A percentile compares a stretch with the other conserved stretches of the same genome.
These are phyloP conservation scores for Cyclopterus lumpus DNA, from an alignment of 2,797 vertebrate genomes.

Conservation along the genomic window DNA sequence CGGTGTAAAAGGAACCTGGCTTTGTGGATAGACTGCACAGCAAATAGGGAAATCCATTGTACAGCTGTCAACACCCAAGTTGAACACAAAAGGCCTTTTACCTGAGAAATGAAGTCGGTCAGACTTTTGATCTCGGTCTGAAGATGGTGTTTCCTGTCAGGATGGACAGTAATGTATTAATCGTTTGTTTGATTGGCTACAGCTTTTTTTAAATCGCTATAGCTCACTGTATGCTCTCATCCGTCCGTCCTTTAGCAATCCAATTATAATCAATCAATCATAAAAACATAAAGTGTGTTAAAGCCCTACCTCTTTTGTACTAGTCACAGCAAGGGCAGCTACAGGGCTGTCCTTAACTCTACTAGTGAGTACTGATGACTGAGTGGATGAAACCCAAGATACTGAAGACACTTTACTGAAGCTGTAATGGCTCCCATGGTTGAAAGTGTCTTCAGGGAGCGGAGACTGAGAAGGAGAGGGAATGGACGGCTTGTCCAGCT, in stretches of 20 bases:
- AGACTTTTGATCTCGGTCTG: constrained; percentile 28
- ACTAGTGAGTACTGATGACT: constrained; percentile 52
- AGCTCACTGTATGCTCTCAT: neutral
- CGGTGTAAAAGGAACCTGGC: neutral
- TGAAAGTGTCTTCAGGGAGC: constrained; percentile 29
- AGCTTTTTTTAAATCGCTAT: neutral
- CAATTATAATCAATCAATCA: neutral
- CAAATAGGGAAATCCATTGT: neutral
- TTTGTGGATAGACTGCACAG: neutral
- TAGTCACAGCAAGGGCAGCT: constrained; percentile 27
- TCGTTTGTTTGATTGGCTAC: neutral
- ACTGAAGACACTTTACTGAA: constrained; percentile 66
- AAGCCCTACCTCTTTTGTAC: constrained; percentile 73
- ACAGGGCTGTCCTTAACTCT: constrained; percentile 18
- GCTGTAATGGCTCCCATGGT: constrained; percentile 19
- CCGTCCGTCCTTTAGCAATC: neutral
- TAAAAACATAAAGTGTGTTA: constrained; percentile 2
- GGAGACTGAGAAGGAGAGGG: constrained; percentile 49
- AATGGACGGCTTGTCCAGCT: constrained; percentile 52
- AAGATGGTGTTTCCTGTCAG: constrained; percentile 75
- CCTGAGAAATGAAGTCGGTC: constrained; percentile 71
- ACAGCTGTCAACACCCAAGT: neutral
- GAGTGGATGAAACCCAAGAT: constrained; percentile 65
- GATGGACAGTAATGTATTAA: constrained; percentile 29
- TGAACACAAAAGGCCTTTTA: constrained; percentile 47